Base-by-base conservation (phyloP, 2,888 invertebrate genomes). In the Teleiodes luculella region DNA sequence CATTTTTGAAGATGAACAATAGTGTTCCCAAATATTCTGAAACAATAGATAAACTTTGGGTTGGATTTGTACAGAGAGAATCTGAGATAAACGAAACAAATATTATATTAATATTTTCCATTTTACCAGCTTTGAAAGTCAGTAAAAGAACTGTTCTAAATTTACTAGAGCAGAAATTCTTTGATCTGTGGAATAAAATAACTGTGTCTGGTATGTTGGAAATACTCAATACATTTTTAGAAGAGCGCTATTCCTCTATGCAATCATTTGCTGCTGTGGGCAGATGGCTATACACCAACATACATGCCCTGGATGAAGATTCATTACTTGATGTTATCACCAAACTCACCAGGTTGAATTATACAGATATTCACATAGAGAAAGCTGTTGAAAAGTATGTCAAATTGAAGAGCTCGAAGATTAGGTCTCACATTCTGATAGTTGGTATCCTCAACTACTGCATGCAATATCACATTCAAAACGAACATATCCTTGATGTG, bases 21-120 rank as follows among this genome's bases (percentile, higher is more conserved):
- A 57, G 75, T 45, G 85, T 90, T 58, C 65, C 75, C 3, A 87
- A 81, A 57, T 91, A 91, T 71, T 78, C 83, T 24, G 86, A 90
- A 20, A 86, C 86, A 7, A 85, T 92, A 55, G 94, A 94, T 63
- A 91, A 92, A 68, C 74, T 94, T 36, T 94, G 94, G 94, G 83
- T 91, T 55, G 93, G 93, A 8, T 90, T 94, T 63, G 77, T 91
- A 16, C 91, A 90, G 57, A 89, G 87, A 53, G 91, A 92, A 62
- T 70, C 82, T 33, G 90, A 92, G 28, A 92, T 94, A 37, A 79
- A 90, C 73, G 90, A 90, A 55, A 76, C 76, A 8, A 92, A 93
- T 69, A 85, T 94, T 55, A 81, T 90, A 1, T 69, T 86, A 28
- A 77, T 94, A 11, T 93, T 92, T 68, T 80, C 80, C 63, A 80